Conservation (phyloP, 2,797 vertebrate species). For the Botia kubotai region DNA sequence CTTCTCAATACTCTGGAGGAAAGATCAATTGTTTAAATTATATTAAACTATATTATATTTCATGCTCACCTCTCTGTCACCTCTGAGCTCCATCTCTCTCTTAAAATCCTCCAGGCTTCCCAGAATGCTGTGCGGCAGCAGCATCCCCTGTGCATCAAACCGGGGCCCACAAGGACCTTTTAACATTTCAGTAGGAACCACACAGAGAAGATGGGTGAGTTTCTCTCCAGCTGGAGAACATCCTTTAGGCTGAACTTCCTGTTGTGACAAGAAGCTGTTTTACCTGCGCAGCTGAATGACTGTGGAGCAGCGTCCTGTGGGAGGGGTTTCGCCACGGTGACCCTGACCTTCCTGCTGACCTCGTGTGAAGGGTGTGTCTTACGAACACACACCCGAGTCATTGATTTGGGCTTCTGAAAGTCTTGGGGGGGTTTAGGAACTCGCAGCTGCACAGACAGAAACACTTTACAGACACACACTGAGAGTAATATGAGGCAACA, state of each 20-base stretch:
- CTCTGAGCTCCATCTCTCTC: constrained; percentile 80
- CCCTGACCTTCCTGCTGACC: constrained; percentile 45
- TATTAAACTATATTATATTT: no score
- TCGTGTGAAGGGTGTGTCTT: constrained; percentile 69
- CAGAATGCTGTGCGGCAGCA: constrained; percentile 89
- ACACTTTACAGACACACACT: background rate
- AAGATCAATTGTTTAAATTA: background rate
- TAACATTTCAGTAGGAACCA: background rate
- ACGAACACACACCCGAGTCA: constrained; percentile 67
- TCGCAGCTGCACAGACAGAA: constrained; percentile 69
- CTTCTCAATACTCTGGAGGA: no score
- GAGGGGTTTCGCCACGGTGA: constrained; percentile 67
- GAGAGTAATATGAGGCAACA: background rate
- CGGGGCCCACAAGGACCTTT: constrained; percentile 70
- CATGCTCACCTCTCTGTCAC: constrained; percentile 78
- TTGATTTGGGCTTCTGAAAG: constrained; percentile 60
- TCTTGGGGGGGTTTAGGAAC: constrained; percentile 63
- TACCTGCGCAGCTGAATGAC: constrained; percentile 75
- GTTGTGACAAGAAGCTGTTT: background rate
- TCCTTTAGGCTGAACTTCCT: background rate
- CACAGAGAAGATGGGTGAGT: background rate
- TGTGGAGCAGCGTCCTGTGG: constrained; percentile 51
- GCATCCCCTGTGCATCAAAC: constrained; percentile 72
- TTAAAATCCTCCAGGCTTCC: constrained; percentile 86
- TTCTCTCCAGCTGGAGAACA: background rate